phyloP scores from a whole-genome alignment of 2,888 invertebrate species.

The Eumacrocentrus americanus region DNA sequence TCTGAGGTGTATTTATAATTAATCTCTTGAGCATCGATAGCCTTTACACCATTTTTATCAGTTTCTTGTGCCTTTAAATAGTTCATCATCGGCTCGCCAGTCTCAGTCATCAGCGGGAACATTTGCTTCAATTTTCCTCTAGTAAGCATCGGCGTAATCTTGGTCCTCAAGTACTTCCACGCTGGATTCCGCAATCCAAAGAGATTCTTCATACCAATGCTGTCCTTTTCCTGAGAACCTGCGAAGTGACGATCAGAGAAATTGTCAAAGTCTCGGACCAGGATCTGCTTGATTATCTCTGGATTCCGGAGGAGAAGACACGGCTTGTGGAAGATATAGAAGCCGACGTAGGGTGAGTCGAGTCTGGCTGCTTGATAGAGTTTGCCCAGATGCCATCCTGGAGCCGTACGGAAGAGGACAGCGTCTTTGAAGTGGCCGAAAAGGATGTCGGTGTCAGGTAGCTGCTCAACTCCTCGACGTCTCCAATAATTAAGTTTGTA shows the following conservation, averaged over 20 bases:
- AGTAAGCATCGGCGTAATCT: slow-evolving; percentile 65
- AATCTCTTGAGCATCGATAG: slow-evolving; percentile 50
- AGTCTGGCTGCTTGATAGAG: slow-evolving; percentile 42
- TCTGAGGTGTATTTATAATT: slow-evolving; percentile 53
- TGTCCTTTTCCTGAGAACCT: slow-evolving; percentile 58
- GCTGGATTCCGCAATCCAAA: slow-evolving; percentile 62
- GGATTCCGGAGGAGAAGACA: slow-evolving; percentile 62
- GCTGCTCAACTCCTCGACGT: slow-evolving; percentile 47
- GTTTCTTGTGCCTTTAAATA: slow-evolving; percentile 37
- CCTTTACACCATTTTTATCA: slow-evolving; percentile 33
- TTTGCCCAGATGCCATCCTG: slow-evolving; percentile 49
- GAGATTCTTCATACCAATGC: slow-evolving; percentile 59
- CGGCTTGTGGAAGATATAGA: slow-evolving; percentile 63
- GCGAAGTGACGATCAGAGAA: slow-evolving; percentile 62
- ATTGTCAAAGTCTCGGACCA: slow-evolving; percentile 63
- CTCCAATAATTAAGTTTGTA: slow-evolving; percentile 54
- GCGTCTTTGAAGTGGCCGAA: slow-evolving; percentile 54
- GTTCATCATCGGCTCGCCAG: slow-evolving; percentile 51
- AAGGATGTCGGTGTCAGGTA: slow-evolving; percentile 40
- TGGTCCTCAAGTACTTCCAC: slow-evolving; percentile 64
- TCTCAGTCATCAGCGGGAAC: slow-evolving; percentile 62
- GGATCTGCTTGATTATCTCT: slow-evolving; percentile 61
- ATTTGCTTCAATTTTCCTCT: slow-evolving; percentile 65
- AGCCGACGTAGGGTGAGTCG: slow-evolving; percentile 58
- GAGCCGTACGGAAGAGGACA: slow-evolving; percentile 47